These are phyloP conservation scores for Gortyna flavago DNA, from an alignment of 2,888 invertebrate species.

Conservation along the genomic window DNA sequence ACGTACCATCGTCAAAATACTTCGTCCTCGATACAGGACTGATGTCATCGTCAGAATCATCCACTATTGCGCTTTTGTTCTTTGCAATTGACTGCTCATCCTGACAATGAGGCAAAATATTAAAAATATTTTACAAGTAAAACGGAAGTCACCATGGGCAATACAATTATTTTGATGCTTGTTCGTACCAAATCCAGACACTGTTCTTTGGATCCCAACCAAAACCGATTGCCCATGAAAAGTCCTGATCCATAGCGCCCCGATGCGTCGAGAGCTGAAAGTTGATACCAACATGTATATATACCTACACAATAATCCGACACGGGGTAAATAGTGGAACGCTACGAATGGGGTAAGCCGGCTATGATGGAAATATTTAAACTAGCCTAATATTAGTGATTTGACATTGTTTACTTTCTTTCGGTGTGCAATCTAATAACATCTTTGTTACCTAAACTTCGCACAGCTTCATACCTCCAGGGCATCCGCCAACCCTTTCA, in stretches of 20 bases:
- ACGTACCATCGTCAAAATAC: conserved; percentile 76
- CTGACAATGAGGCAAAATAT: conserved; percentile 65
- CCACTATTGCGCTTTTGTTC: conserved; percentile 72
- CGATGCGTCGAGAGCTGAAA: conserved; percentile 84
- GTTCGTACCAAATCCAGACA: conserved; percentile 81
- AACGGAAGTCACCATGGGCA: background rate
- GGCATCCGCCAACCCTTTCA: background rate
- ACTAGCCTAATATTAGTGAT: background rate
- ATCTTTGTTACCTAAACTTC: background rate
- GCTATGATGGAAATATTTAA: background rate
- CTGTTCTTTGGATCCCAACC: conserved; percentile 86
- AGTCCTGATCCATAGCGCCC: conserved; percentile 84
- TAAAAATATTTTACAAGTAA: background rate
- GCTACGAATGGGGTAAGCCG: background rate
- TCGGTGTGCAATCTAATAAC: background rate
- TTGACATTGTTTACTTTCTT: background rate
- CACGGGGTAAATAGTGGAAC: background rate
- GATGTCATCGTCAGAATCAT: conserved; percentile 72
- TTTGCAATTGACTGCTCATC: conserved; percentile 68
- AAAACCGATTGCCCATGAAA: conserved; percentile 84
- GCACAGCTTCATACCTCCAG: background rate
- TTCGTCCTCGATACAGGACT: conserved; percentile 71
- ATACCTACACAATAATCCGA: background rate
- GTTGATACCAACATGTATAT: background rate
- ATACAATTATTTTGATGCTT: background rate